Evolutionary conservation across 1,140 invertebrate genomes (phyloP).

Genomic region (Berghia stephanieae): DNA sequence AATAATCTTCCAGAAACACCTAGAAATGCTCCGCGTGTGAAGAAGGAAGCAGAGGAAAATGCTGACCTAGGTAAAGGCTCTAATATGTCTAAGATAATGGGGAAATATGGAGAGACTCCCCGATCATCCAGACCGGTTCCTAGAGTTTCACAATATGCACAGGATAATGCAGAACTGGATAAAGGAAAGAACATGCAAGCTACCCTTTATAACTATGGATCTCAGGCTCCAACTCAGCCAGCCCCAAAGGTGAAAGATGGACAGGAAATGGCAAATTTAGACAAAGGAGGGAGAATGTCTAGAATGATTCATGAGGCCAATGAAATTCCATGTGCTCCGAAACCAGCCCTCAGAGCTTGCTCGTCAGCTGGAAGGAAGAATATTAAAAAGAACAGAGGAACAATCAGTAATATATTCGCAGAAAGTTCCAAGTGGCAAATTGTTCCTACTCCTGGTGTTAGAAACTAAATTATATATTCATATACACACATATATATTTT

Average conservation of each 20-base stretch:
- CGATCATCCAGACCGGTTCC: slow-evolving; percentile 49
- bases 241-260: slow-evolving; percentile 58
- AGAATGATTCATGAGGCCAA: slow-evolving; percentile 55
- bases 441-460: slow-evolving; percentile 41
- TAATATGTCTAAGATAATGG: slow-evolving; percentile 51
- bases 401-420: slow-evolving; percentile 48
- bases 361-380: slow-evolving; percentile 46
- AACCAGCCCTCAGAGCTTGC: slow-evolving; percentile 46
- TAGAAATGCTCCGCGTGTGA: slow-evolving; percentile 43
- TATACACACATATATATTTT: no score
- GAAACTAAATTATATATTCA: no score
- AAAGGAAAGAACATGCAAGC: slow-evolving; percentile 51
- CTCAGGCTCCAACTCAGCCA: slow-evolving; percentile 42
- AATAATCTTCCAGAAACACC: slow-evolving; percentile 36
- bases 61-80: slow-evolving; percentile 45
- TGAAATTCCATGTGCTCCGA: slow-evolving; percentile 37
- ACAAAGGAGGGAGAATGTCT: slow-evolving; percentile 57
- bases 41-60: slow-evolving; percentile 49
- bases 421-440: slow-evolving; percentile 47
- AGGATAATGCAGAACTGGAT: slow-evolving; percentile 50
- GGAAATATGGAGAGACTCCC: slow-evolving; percentile 50
- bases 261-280: slow-evolving; percentile 48
- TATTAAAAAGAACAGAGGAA: slow-evolving; percentile 46
- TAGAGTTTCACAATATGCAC: slow-evolving; percentile 58
- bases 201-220: slow-evolving; percentile 52